Evolutionary conservation across 2,113 vertebrate species (phyloP), one percentile per base, ranked within the genome.

Genomic region (Urocolius indicus): DNA sequence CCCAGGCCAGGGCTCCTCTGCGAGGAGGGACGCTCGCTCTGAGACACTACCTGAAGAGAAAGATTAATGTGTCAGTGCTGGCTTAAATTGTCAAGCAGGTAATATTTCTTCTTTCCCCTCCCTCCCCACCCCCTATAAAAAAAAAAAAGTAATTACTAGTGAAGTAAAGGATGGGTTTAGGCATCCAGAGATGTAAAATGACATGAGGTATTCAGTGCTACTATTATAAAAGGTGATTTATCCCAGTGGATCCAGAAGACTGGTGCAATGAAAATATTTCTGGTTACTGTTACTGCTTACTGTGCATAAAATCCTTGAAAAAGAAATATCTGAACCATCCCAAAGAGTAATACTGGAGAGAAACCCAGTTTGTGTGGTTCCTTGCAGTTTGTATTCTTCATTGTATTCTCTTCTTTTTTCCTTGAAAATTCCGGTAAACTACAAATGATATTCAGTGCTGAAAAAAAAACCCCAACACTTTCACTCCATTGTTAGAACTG

Each of bases 181-280:
- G 62, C 80, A 92, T 95, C 93, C 58, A 76, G 74, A 93, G 65
- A 95, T 96, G 97, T 97, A 91, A 97, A 92, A 90, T 94, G 95
- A 92, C 84, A 68, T 95, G 89, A 97, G 92, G 87, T 97, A 96
- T 97, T 97, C 96, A 81, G 88, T 96, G 75, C 86, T 90, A 78
- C 52, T 88, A 36, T 94, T 97, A 69, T 38, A 94, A 76, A 94
- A 84, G 66, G 87, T 96, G 80, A 97, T 97, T 97, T 97, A 97
- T 96, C 79, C 85, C 16, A 24, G 48, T 78, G 45, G 69, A 78
- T 89, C 51, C 73, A 87, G 67, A 89, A 87, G 84, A 90, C 59
- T 59, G 24, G 21, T 82, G 95, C 84, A 79, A 20, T 86, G 84
- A 79, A 96, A 90, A 73, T 81, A 87, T 88, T 85, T 95, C 81